phyloP scores from a whole-genome alignment of 2,888 invertebrate species.

The Strigamia transsilvanica region DNA sequence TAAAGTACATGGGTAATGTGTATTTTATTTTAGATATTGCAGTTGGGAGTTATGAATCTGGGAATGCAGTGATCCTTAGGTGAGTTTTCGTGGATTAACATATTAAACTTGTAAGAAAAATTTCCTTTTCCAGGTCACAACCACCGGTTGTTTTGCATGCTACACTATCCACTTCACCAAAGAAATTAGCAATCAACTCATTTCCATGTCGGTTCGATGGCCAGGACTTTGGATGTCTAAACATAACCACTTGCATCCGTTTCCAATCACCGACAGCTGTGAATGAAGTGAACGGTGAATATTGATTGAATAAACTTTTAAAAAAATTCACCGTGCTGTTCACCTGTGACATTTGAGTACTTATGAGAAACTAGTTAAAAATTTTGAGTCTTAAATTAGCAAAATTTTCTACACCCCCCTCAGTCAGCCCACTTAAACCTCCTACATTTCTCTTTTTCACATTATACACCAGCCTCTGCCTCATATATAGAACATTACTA shows the following conservation, averaged over 20 bases:
- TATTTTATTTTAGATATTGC: background rate
- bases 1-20: background rate
- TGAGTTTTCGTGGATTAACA: background rate
- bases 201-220: background rate
- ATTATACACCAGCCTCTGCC: no score
- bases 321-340: no score
- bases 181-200: background rate
- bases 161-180: background rate
- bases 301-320: no score
- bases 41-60: constrained; percentile 34
- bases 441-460: no score
- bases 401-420: no score
- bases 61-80: constrained; percentile 8
- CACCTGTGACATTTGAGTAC: no score
- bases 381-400: no score
- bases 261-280: background rate
- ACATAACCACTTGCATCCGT: background rate
- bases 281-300: background rate
- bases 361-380: no score
- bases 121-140: background rate
- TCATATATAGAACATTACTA: no score
- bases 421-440: no score
- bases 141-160: background rate
- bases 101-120: background rate
- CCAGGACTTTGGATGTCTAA: background rate